Evolutionary conservation across 2,113 vertebrate species (phyloP).

Genomic region (Chloropsis hardwickii): DNA sequence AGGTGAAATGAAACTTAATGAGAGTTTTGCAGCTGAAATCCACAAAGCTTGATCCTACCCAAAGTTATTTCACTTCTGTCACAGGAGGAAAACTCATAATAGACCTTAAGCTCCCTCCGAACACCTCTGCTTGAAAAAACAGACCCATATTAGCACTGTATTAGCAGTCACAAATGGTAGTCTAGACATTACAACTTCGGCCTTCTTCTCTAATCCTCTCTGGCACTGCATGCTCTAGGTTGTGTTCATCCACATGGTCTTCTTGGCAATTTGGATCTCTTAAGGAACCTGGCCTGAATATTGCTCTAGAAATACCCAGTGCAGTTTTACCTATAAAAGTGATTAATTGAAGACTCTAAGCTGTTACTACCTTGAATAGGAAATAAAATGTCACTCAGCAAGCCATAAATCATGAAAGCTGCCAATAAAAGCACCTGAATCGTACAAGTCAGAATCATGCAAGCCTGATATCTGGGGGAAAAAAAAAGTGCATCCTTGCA

Average conservation of each 20-base stretch:
- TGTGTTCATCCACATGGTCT: not conserved
- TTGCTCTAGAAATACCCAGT: not conserved
- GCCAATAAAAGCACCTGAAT: not conserved
- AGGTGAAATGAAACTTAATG: slow-evolving; percentile 45
- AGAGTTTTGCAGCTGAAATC: slow-evolving; percentile 5
- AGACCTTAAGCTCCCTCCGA: slow-evolving; percentile 29
- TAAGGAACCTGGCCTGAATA: not conserved
- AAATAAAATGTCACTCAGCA: slow-evolving; percentile 31
- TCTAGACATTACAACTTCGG: slow-evolving; percentile 22
- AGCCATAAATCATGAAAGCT: not conserved
- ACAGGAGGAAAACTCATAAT: not conserved
- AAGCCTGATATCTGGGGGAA: not conserved
- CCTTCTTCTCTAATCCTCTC: not conserved
- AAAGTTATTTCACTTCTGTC: not conserved
- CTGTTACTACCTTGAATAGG: not conserved
- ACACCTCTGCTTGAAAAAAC: not conserved
- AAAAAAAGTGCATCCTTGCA: not conserved
- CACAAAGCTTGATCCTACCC: not conserved
- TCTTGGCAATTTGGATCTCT: not conserved
- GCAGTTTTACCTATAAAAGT: not conserved
- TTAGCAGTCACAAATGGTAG: not conserved
- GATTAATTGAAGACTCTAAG: slow-evolving; percentile 33
- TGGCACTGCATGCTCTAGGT: not conserved
- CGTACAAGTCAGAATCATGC: not conserved
- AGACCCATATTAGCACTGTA: not conserved